A percentile compares a stretch with the other conserved stretches of the same genome.
phyloP scores from a whole-genome alignment of 2,888 invertebrate species.

The Leptothorax acervorum region DNA sequence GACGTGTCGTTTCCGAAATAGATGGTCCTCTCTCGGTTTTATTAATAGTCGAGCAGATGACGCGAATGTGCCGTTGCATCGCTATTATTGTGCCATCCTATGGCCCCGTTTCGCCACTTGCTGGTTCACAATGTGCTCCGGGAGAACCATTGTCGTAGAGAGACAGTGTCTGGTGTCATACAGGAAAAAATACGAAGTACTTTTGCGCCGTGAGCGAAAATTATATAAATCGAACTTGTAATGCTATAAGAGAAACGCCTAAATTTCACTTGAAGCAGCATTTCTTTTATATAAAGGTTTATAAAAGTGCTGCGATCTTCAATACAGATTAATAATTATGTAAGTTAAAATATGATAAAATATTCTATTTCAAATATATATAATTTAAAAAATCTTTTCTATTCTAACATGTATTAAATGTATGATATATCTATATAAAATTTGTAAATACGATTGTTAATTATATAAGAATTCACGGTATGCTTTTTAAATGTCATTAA shows the following conservation, averaged over 20 bases:
- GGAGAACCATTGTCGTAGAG: constrained; percentile 37
- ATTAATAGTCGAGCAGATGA: constrained; percentile 81
- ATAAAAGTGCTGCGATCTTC: neutral
- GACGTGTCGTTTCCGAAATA: constrained; percentile 79
- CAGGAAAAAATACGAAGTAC: neutral
- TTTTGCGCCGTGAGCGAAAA: neutral
- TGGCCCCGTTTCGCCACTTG: constrained; percentile 71
- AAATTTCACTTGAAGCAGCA: neutral
- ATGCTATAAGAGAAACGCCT: neutral
- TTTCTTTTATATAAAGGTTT: neutral
- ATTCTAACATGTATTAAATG: neutral
- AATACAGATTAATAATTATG: neutral
- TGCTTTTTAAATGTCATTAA: neutral
- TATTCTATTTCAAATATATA: neutral
- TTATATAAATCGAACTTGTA: neutral
- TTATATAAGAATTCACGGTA: neutral
- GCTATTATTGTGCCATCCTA: constrained; percentile 78
- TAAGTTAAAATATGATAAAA: neutral
- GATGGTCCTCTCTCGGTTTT: constrained; percentile 76
- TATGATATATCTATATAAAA: neutral
- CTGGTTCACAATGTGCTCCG: constrained; percentile 36
- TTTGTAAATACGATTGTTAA: neutral
- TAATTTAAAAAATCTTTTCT: neutral
- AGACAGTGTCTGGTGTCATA: neutral
- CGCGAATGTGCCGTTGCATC: constrained; percentile 76